Conservation (phyloP, 2,888 invertebrate genomes). For the Eremobia ochroleuca region DNA sequence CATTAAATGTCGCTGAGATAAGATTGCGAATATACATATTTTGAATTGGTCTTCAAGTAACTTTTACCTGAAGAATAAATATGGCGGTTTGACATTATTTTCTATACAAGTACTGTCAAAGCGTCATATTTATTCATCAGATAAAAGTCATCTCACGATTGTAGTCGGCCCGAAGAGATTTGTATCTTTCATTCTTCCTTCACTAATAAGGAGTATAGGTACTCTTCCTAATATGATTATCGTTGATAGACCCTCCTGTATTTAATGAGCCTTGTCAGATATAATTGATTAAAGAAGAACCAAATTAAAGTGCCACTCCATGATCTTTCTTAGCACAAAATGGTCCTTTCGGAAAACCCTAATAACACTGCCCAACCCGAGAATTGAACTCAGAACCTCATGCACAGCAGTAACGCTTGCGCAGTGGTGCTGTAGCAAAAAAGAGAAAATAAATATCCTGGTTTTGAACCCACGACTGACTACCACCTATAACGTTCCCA, state of each 20-base stretch:
- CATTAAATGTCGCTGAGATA: no score
- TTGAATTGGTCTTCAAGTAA: no score
- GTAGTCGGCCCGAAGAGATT: not conserved
- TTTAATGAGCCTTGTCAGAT: conserved; percentile 7
- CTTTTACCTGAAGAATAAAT: not conserved
- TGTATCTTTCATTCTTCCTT: conserved; percentile 3
- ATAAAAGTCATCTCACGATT: not conserved
- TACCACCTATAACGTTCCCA: no score
- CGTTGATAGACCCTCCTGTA: not conserved
- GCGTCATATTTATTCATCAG: no score
- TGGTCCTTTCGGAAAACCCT: not conserved
- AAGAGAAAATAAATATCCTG: not conserved
- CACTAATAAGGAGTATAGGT: not conserved
- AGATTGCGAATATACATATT: no score
- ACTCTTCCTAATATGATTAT: conserved; percentile 16
- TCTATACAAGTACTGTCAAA: not conserved
- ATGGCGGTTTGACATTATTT: not conserved
- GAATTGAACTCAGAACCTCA: not conserved
- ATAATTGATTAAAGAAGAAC: not conserved
- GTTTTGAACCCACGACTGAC: not conserved
- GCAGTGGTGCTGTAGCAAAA: not conserved
- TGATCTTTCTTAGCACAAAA: not conserved
- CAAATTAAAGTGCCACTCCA: not conserved
- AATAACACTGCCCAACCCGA: not conserved
- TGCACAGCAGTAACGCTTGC: not conserved